Evolutionary conservation across 2,797 vertebrate species (phyloP), one percentile per base, ranked within the genome.

Genomic region (Acridotheres tristis): DNA sequence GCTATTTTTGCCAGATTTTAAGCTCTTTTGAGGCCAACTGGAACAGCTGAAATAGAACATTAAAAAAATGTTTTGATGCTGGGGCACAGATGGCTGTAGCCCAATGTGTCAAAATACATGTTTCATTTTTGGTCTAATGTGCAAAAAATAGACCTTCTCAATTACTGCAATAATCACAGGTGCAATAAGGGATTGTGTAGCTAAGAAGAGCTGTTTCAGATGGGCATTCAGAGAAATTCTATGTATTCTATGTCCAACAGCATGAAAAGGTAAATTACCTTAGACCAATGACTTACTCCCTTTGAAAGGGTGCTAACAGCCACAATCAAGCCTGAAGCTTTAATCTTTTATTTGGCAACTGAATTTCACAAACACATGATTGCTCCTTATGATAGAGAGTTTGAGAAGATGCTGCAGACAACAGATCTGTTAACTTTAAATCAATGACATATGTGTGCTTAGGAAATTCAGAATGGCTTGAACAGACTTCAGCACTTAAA

Each of bases 101-200:
- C 94, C 89, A 91, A 58, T 89, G 67, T 96, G 91, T 96, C 93
- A 96, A 96, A 97, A 97, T 93, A 96, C 95, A 96, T 94, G 89
- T 88, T 93, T 97, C 79, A 83, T 93, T 92, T 97, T 92, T 59
- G 66, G 77, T 91, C 79, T 97, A 94, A 95, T 88, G 81, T 86
- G 79, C 30, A 62, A 95, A 91, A 96, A 96, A 90, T 92, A 94
- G 87, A 96, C 65, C 75, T 84, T 88, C 93, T 89, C 94, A 94
- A 90, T 96, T 95, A 93, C 86, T 89, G 65, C 43, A 92, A 25
- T 94, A 92, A 96, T 91, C 21, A 8, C 88, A 95, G 92, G 89
- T 91, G 93, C 82, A 74, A n/a, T 88, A 90, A 93, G 47, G 50
- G 27, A 67, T 68, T 78, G 59, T 71, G 74, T 47, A 84, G 87